Conservation (phyloP, 2,113 vertebrate species). For the Daphoenositta chrysoptera region DNA sequence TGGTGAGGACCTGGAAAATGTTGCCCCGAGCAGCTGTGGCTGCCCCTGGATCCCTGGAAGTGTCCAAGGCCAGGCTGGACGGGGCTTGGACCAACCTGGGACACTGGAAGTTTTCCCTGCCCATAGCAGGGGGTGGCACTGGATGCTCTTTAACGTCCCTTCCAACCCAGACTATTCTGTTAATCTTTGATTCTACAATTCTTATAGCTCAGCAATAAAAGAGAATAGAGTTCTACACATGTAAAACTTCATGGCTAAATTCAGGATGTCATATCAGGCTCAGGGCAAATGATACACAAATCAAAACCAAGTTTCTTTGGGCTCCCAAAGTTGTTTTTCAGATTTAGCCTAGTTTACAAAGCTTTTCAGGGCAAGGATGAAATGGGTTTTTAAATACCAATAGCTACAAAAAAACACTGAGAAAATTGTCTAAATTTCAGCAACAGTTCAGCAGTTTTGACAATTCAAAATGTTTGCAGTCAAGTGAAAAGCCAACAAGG, state of each 20-base stretch:
- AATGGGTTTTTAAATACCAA: not conserved
- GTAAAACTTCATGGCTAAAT: not conserved
- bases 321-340: not conserved
- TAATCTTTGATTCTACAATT: not conserved
- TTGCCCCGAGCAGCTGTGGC: not conserved
- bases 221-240: not conserved
- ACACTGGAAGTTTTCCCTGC: not conserved
- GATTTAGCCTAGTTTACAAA: not conserved
- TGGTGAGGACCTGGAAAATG: not conserved
- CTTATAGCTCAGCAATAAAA: not conserved
- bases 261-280: not conserved
- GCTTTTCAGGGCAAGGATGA: not conserved
- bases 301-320: not conserved
- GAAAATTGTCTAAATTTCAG: not conserved
- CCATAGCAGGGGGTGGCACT: not conserved
- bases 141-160: not conserved
- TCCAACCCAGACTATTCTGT: not conserved
- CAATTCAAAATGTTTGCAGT: not conserved
- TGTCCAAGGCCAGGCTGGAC: not conserved
- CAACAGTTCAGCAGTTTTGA: not conserved
- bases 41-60: not conserved
- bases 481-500: not conserved
- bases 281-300: not conserved
- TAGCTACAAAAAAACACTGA: not conserved
- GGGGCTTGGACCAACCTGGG: not conserved